Evolutionary conservation across 2,113 vertebrate species (phyloP).

Genomic region (Tretioscincus oriximinensis): DNA sequence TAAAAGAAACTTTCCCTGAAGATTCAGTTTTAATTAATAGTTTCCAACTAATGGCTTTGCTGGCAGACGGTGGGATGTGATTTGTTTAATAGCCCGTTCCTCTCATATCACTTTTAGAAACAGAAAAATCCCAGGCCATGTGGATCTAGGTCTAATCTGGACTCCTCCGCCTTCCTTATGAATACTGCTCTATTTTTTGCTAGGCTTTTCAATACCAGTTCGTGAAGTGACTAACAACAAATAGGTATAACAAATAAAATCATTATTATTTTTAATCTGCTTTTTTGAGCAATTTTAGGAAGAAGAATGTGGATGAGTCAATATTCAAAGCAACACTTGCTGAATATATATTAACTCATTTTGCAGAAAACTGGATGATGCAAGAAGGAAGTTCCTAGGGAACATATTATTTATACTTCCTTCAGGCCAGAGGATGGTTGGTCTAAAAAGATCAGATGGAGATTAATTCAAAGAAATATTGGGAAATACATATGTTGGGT

Average conservation of each 20-base stretch:
- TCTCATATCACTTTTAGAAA: neutral
- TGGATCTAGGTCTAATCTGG: neutral
- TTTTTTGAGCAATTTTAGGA: no score
- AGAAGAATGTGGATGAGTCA: no score
- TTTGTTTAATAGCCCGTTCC: slow-evolving; percentile 23
- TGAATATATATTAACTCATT: no score
- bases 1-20: slow-evolving; percentile 49
- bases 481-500: no score
- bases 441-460: no score
- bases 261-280: no score
- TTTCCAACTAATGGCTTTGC: slow-evolving; percentile 41
- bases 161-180: slow-evolving; percentile 4
- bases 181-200: neutral
- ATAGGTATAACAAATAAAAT: neutral
- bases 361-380: no score
- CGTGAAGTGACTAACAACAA: neutral
- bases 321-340: no score
- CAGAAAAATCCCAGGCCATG: neutral
- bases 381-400: no score
- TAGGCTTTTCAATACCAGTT: neutral
- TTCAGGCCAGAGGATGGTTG: no score
- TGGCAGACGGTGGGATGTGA: slow-evolving; percentile 36
- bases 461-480: no score
- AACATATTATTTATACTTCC: no score
- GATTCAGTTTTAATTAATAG: slow-evolving; percentile 59